Conservation (phyloP, 2,113 vertebrate species). For the Poeciliopsis occidentalis region DNA sequence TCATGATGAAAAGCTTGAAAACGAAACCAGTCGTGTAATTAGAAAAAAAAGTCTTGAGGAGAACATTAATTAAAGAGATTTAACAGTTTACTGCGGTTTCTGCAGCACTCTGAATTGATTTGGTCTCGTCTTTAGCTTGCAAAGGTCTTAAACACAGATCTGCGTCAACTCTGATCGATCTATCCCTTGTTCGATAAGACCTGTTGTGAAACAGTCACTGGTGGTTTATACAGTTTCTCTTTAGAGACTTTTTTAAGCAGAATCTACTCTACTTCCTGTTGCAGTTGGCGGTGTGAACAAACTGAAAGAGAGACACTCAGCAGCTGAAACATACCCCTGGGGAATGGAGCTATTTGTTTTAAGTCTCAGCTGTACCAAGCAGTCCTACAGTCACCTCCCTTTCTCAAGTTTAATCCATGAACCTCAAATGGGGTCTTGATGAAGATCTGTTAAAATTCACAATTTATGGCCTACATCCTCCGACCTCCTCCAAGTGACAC, state of each 20-base stretch:
- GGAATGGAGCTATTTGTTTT: constrained; percentile 52
- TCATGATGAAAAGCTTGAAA: constrained; percentile 24
- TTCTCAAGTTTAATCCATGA: constrained; percentile 20
- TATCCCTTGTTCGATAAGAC: constrained; percentile 23
- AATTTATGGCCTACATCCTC: constrained; percentile 1
- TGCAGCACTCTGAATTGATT: not conserved
- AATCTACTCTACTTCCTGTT: constrained; percentile 59
- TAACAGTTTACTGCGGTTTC: not conserved
- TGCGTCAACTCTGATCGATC: not conserved
- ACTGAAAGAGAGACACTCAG: constrained; percentile 68
- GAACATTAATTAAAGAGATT: constrained; percentile 23
- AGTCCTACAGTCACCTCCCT: constrained; percentile 23
- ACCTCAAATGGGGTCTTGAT: constrained; percentile 2
- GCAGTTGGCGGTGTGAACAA: constrained; percentile 47
- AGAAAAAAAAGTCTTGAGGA: constrained; percentile 13
- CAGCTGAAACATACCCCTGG: constrained; percentile 47
- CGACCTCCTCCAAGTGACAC: not conserved
- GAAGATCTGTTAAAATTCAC: constrained; percentile 11
- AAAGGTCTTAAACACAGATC: not conserved
- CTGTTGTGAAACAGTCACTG: constrained; percentile 18
- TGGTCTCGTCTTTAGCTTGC: constrained; percentile 7
- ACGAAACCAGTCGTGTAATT: constrained; percentile 24
- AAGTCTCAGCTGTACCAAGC: constrained; percentile 54
- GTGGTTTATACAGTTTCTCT: constrained; percentile 20
- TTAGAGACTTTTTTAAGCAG: constrained; percentile 28